A percentile compares a stretch with the other conserved stretches of the same genome.
Conservation (phyloP, 2,797 vertebrate genomes). For the Acrossocheilus fasciatus region DNA sequence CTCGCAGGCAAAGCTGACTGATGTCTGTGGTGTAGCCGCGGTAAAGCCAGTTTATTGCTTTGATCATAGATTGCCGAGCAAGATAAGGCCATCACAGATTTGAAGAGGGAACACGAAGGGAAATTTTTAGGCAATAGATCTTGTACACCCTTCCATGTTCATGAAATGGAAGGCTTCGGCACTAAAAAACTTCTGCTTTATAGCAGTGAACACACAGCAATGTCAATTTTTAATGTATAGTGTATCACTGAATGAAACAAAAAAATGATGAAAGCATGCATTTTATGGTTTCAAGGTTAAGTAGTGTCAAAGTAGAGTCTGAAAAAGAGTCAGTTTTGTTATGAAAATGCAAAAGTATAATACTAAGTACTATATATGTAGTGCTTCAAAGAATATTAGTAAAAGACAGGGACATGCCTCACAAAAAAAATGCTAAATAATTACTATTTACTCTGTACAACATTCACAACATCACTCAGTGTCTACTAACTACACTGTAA, state of each 20-base stretch:
- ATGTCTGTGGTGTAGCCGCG: constrained; percentile 57
- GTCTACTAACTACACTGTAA: too few species aligned
- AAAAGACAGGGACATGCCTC: not conserved
- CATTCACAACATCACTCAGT: too few species aligned
- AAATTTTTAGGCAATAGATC: not conserved
- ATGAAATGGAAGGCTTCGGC: not conserved
- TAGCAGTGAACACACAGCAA: not conserved
- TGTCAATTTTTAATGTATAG: not conserved
- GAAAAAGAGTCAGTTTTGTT: not conserved
- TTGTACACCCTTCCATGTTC: not conserved
- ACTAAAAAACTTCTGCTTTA: not conserved
- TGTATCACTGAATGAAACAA: not conserved
- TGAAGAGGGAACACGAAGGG: not conserved
- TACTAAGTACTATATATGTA: not conserved
- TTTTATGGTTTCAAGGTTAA: not conserved
- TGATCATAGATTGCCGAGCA: constrained; percentile 74
- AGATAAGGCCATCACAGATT: constrained; percentile 63
- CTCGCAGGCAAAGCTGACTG: constrained; percentile 10
- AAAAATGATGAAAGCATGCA: not conserved
- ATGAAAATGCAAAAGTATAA: not conserved
- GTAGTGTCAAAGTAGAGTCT: not conserved
- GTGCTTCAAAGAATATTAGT: not conserved
- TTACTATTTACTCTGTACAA: too few species aligned
- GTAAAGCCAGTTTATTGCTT: constrained; percentile 76
- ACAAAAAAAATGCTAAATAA: not conserved